Evolutionary conservation across 2,113 vertebrate species (phyloP), one percentile per base, ranked within the genome.

Genomic region (Panthera leo): DNA sequence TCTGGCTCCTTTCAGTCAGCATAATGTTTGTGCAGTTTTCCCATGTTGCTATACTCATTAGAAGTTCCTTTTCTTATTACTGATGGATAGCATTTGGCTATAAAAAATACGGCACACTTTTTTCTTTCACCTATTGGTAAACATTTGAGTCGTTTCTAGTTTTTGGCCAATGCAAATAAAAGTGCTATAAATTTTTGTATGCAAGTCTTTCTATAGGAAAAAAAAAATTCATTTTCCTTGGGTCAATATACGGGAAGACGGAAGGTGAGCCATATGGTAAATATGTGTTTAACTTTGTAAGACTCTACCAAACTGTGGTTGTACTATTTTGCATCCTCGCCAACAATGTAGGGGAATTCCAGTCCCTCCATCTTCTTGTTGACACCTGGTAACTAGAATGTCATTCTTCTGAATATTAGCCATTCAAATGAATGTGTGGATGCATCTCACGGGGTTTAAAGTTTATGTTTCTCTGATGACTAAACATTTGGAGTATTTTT

Each of bases 111-210:
- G 73, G 16, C 29, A 73, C 5, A 91, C 19, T 67, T 88, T 85
- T 11, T 68, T 29, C 73, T 86, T 84, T 79, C 19, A 93, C 18
- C 53, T 83, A 29, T 29, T 95, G 61, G 63, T 61, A 27, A 85
- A 67, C 34, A 63, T 11, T 67, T 65, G 39, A 31, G 11, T 42
- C 68, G 51, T 39, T 82, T 88, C 39, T 21, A 71, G 8, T 13
- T 89, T 87, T 78, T 31, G 71, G 29, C 25, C 79, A 51, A 48
- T 76, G 51, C 48, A 91, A 88, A 71, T n/a, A 65, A 94, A 97
- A 48, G 7, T 76, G 48, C 11, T 82, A 85, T 34, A 55, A 95
- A 87, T 29, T 86, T 85, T 36, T 85, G 5, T 19, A 13, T 76
- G 36, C 15, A 75, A n/a, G 1, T 55, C 25, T 87, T 75, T 75